These are phyloP conservation scores for Carcina quercana DNA, from an alignment of 2,888 invertebrate species.

Conservation along the genomic window DNA sequence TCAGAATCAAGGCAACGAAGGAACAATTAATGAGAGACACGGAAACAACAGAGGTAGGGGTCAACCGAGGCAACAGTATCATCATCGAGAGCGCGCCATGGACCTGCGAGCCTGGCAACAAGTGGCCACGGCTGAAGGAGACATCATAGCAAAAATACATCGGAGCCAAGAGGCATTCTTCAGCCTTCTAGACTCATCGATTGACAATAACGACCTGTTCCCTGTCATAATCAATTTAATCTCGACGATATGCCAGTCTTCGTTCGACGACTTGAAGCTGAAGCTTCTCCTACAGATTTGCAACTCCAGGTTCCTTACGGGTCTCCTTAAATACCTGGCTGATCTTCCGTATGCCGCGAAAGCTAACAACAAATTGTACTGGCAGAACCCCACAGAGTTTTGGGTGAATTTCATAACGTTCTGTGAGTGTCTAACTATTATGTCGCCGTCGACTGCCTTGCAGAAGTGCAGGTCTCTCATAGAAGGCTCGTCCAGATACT, in stretches of 20 bases:
- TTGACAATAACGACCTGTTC: slow-evolving; percentile 34
- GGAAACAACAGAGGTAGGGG: not conserved
- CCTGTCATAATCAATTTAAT: slow-evolving; percentile 50
- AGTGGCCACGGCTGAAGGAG: slow-evolving; percentile 36
- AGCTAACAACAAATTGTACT: slow-evolving; percentile 36
- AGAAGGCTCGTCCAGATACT: slow-evolving; percentile 34
- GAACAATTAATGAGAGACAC: not conserved
- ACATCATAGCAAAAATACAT: slow-evolving; percentile 41
- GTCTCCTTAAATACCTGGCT: slow-evolving; percentile 40
- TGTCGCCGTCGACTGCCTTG: slow-evolving; percentile 44
- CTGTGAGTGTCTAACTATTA: slow-evolving; percentile 42
- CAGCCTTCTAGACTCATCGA: slow-evolving; percentile 33
- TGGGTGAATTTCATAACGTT: slow-evolving; percentile 47
- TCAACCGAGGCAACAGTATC: not conserved
- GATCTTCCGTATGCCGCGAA: slow-evolving; percentile 38
- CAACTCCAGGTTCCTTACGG: slow-evolving; percentile 41
- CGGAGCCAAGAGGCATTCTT: slow-evolving; percentile 38
- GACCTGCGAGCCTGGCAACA: slow-evolving; percentile 38
- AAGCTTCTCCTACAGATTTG: slow-evolving; percentile 43
- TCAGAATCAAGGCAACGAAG: not conserved
- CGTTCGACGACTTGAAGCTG: slow-evolving; percentile 44
- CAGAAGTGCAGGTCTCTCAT: slow-evolving; percentile 44
- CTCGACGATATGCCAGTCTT: slow-evolving; percentile 42
- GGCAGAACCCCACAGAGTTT: slow-evolving; percentile 44
- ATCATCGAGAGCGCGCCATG: not conserved